Percentiles rank a stretch among this genome's conserved stretches.
Conservation (phyloP, 2,888 invertebrate genomes). For the Agriopis marginaria region DNA sequence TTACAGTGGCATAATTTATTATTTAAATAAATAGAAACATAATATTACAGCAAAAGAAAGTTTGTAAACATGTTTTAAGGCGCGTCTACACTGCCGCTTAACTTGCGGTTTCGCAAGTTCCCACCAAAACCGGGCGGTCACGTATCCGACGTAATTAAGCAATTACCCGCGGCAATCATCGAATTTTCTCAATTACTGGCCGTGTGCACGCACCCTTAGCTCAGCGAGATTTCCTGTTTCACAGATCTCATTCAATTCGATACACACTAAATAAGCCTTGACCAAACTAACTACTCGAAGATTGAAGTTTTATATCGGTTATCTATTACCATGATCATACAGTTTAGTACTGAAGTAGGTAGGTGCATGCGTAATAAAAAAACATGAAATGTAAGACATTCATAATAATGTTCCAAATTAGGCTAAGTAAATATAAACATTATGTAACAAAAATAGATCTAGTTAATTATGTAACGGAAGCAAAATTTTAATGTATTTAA, state of each 20-base stretch:
- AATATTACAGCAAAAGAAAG: conserved; percentile 17
- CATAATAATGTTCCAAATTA: too few species aligned
- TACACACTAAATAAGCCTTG: neutral
- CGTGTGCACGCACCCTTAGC: conserved; percentile 38
- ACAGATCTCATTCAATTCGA: conserved; percentile 1
- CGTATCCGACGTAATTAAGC: conserved; percentile 46
- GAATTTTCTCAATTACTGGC: conserved; percentile 42
- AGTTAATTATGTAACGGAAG: too few species aligned
- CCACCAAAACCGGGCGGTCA: conserved; percentile 43
- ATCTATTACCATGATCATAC: too few species aligned
- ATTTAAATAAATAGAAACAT: neutral
- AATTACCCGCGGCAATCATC: conserved; percentile 44
- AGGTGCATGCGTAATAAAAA: too few species aligned
- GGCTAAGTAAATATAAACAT: too few species aligned
- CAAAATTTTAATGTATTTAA: too few species aligned
- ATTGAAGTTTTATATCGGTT: too few species aligned
- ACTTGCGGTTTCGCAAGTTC: conserved; percentile 39
- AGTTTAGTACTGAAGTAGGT: too few species aligned
- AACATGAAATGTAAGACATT: too few species aligned
- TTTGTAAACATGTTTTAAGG: conserved; percentile 26
- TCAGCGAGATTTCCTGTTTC: conserved; percentile 26
- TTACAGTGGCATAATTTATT: neutral
- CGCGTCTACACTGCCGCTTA: conserved; percentile 18
- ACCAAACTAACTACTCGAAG: neutral
- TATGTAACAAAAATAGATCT: too few species aligned